phyloP scores from a whole-genome alignment of 2,797 vertebrate species.

The Pelodytes ibericus region DNA sequence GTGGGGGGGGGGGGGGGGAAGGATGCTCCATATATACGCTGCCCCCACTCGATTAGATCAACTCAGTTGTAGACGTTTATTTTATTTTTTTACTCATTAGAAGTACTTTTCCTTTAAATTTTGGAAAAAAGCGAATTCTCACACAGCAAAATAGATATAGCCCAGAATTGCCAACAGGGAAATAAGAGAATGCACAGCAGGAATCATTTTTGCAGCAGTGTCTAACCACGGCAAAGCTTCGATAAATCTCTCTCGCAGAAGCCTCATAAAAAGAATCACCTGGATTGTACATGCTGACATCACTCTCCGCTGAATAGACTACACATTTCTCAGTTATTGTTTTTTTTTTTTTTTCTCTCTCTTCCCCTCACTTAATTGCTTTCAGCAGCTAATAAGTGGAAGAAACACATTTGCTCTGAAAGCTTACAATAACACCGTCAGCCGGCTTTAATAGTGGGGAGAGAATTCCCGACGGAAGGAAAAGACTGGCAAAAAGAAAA shows the following conservation, averaged over 20 bases:
- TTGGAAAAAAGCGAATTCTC: background rate
- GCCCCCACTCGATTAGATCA: no score
- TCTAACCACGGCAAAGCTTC: background rate
- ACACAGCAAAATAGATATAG: background rate
- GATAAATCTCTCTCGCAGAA: constrained; percentile 1
- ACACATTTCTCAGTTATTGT: background rate
- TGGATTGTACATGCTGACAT: constrained; percentile 4
- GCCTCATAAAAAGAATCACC: constrained; percentile 11
- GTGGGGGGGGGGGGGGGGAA: no score
- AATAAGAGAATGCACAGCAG: background rate
- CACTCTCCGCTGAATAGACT: background rate
- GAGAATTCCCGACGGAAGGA: constrained; percentile 11
- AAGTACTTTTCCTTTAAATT: no score
- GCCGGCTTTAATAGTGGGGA: constrained; percentile 3
- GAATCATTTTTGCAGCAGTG: background rate
- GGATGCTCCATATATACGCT: no score
- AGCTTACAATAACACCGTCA: constrained; percentile 17
- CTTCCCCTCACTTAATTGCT: constrained; percentile 5
- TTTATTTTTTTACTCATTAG: no score
- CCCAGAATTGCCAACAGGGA: background rate
- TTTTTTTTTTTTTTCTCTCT: background rate
- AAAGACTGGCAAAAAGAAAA: no score
- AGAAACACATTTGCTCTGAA: background rate
- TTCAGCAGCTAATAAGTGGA: background rate
- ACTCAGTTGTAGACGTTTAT: no score